Evolutionary conservation across 2,113 vertebrate species (phyloP).

Genomic region (Perccottus glenii): DNA sequence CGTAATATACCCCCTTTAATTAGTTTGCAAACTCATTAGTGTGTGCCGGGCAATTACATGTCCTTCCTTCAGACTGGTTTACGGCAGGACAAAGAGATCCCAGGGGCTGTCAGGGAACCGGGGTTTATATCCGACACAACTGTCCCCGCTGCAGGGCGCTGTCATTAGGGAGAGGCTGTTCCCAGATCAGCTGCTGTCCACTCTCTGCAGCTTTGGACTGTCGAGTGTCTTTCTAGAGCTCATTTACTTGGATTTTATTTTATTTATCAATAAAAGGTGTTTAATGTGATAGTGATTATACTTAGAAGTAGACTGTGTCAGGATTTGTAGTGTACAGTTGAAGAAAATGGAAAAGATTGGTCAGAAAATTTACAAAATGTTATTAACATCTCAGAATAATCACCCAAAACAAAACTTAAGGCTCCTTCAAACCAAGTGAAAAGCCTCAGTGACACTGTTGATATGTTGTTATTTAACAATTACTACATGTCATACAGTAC

Average conservation of each 20-base stretch:
- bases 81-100: constrained; percentile 70
- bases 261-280: too few species aligned
- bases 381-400: too few species aligned
- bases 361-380: too few species aligned
- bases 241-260: background rate
- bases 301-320: too few species aligned
- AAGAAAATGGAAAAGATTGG: too few species aligned
- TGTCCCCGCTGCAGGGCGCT: constrained; percentile 44
- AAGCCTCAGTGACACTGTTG: too few species aligned
- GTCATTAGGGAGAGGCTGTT: constrained; percentile 41
- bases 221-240: constrained; percentile 9
- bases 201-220: constrained; percentile 23
- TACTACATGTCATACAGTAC: too few species aligned
- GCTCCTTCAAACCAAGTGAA: too few species aligned
- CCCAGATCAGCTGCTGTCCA: constrained; percentile 25
- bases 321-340: too few species aligned
- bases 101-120: constrained; percentile 54
- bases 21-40: constrained; percentile 81
- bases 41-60: constrained; percentile 75
- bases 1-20: constrained; percentile 76
- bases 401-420: too few species aligned
- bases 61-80: constrained; percentile 71
- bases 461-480: too few species aligned
- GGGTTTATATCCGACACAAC: constrained; percentile 49
- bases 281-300: too few species aligned